A percentile compares a stretch with the other conserved stretches of the same genome.
Evolutionary conservation across 1,140 invertebrate genomes (phyloP).

Genomic region (Bombus consobrinus): DNA sequence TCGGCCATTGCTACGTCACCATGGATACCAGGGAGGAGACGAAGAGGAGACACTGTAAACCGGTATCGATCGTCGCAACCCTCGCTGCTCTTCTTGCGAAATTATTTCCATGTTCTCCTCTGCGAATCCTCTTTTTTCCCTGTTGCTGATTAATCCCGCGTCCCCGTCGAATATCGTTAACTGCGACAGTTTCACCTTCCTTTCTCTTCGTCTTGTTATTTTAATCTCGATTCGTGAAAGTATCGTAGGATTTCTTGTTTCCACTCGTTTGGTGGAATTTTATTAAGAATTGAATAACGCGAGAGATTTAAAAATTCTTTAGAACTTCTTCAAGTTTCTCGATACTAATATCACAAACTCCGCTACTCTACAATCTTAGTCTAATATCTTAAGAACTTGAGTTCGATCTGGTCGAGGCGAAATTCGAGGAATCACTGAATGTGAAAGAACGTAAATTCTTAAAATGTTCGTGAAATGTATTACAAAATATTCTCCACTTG

Average conservation of each 20-base stretch:
- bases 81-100: slow-evolving; percentile 30
- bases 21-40: slow-evolving; percentile 77
- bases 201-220: neutral
- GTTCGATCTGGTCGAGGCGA: no score
- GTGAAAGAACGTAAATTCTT: neutral
- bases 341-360: no score
- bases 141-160: neutral
- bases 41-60: slow-evolving; percentile 64
- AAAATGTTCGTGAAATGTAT: neutral
- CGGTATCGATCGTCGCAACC: slow-evolving; percentile 61
- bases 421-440: no score
- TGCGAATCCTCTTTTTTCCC: neutral
- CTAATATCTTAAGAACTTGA: no score
- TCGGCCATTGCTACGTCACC: slow-evolving; percentile 76
- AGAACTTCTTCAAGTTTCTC: no score
- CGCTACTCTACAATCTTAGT: no score
- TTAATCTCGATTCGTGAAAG: neutral
- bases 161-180: neutral
- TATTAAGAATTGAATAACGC: no score
- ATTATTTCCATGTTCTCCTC: slow-evolving; percentile 20
- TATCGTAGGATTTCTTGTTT: no score
- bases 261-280: neutral
- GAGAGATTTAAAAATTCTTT: no score
- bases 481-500: neutral
- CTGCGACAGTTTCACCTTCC: no score